phyloP scores from a whole-genome alignment of 1,140 invertebrate genomes.

The Bombus impatiens region DNA sequence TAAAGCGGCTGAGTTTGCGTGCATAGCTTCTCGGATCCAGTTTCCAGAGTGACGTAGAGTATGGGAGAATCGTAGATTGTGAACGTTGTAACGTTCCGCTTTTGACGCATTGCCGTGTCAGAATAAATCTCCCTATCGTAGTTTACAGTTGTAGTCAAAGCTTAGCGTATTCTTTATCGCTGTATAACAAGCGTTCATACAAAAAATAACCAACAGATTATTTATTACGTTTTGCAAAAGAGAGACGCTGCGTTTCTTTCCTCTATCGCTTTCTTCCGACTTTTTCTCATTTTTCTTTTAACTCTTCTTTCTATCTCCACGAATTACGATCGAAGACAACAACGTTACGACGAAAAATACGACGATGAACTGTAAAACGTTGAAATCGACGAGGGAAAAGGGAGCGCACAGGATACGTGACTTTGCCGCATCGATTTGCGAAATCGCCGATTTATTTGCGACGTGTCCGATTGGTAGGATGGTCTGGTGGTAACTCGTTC shows the following conservation, averaged over 20 bases:
- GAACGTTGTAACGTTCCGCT: background rate
- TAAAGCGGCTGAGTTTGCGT: background rate
- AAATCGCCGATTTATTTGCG: conserved; percentile 6
- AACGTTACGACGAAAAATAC: background rate
- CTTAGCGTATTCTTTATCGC: background rate
- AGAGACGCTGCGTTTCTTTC: too few relatives aligned
- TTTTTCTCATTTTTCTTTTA: too few relatives aligned
- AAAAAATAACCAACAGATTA: background rate
- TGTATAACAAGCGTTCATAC: background rate
- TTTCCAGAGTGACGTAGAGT: background rate
- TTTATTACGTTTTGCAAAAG: background rate
- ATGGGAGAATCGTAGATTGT: background rate
- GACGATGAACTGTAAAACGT: conserved; percentile 8
- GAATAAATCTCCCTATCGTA: background rate
- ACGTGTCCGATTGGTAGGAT: background rate
- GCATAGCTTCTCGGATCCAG: background rate
- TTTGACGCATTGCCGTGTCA: background rate
- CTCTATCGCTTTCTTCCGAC: too few relatives aligned
- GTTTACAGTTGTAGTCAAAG: background rate
- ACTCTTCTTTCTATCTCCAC: background rate
- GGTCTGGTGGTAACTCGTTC: background rate
- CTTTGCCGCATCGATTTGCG: background rate
- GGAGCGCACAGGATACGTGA: background rate
- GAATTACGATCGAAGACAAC: too few relatives aligned
- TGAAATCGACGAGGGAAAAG: background rate